These are phyloP conservation scores for Melanitta fusca DNA, from an alignment of 2,797 vertebrate genomes.

Conservation along the genomic window DNA sequence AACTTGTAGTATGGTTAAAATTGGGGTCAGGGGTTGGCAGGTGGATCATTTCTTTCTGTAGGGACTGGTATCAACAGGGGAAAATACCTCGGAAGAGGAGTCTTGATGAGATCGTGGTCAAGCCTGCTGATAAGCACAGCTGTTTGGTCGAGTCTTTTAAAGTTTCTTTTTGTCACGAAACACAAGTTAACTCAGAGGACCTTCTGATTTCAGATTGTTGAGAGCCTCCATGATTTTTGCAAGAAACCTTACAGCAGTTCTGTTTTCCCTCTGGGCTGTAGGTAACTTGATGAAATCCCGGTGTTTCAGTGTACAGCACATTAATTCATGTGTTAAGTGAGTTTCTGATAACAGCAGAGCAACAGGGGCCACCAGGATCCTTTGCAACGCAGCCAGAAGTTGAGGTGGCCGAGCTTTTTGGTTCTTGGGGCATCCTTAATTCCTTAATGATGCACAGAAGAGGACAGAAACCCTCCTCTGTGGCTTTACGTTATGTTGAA, in stretches of 20 bases:
- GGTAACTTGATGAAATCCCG: background rate
- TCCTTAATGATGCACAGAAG: fast-evolving
- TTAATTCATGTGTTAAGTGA: fast-evolving
- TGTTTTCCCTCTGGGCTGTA: background rate
- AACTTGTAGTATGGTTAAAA: background rate
- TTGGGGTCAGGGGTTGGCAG: background rate
- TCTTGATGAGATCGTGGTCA: background rate
- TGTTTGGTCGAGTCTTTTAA: background rate
- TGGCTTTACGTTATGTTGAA: fast-evolving
- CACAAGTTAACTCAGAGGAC: background rate
- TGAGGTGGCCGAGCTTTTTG: background rate
- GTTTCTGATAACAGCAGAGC: background rate
- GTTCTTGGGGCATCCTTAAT: fast-evolving
- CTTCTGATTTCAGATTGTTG: background rate
- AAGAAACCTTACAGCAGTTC: background rate
- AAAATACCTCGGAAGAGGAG: background rate
- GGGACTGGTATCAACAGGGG: background rate
- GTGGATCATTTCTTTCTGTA: background rate
- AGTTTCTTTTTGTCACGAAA: background rate
- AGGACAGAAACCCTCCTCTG: background rate
- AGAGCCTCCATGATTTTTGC: background rate
- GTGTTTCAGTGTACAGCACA: fast-evolving
- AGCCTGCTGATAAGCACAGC: background rate
- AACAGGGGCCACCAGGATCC: background rate
- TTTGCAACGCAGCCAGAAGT: background rate